phyloP scores from a whole-genome alignment of 2,113 vertebrate genomes.

The Ia io region DNA sequence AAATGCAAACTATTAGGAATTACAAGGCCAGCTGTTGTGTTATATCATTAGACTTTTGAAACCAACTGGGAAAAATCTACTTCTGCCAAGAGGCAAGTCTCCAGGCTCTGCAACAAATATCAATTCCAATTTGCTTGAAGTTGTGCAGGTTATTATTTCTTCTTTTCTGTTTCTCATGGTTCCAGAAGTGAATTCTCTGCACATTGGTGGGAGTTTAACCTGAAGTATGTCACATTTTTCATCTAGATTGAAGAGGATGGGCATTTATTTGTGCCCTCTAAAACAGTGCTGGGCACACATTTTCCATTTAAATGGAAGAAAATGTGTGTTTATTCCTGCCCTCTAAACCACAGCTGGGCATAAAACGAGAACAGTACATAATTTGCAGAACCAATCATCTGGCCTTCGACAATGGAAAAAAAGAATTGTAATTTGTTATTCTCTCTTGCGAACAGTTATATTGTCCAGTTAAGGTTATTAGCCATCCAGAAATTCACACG shows the following conservation, averaged over 20 bases:
- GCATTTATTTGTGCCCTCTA: not conserved
- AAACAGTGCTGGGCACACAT: not conserved
- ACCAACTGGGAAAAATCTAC: constrained; percentile 69
- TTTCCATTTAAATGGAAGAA: constrained; percentile 8
- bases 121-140: constrained; percentile 74
- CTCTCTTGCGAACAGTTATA: constrained; percentile 29
- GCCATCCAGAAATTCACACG: constrained; percentile 30
- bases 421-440: constrained; percentile 49
- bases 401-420: constrained; percentile 32
- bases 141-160: constrained; percentile 36
- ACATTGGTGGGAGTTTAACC: not conserved
- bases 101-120: constrained; percentile 68
- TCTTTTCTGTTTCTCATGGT: constrained; percentile 9
- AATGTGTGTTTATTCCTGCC: not conserved
- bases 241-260: constrained; percentile 16
- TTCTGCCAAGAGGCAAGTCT: constrained; percentile 68
- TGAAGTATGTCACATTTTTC: constrained; percentile 56
- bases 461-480: constrained; percentile 37
- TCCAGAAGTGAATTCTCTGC: constrained; percentile 45
- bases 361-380: not conserved
- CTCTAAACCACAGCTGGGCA: not conserved
- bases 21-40: constrained; percentile 74
- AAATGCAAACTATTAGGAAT: constrained; percentile 58
- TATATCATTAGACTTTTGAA: constrained; percentile 70
- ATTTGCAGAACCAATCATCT: constrained; percentile 37